These are phyloP conservation scores for Diachasmimorpha longicaudata DNA, from an alignment of 1,140 invertebrate genomes.

Conservation along the genomic window DNA sequence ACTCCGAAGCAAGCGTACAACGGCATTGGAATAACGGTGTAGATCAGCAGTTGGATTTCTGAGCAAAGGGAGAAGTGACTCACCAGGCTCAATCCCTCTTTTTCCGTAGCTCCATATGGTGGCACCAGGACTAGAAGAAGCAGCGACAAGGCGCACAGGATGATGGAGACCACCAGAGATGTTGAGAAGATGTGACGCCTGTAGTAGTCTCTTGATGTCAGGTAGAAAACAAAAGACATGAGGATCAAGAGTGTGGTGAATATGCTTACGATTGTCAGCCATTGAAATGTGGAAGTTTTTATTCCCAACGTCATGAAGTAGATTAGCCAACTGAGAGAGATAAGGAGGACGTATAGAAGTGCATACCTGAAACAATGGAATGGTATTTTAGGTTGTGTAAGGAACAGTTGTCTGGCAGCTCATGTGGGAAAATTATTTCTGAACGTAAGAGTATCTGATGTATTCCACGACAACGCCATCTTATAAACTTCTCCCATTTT, in stretches of 20 bases:
- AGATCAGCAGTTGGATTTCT: conserved; percentile 88
- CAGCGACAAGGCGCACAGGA: conserved; percentile 72
- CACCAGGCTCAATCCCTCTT: conserved; percentile 72
- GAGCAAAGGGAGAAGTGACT: conserved; percentile 86
- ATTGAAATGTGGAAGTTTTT: conserved; percentile 55
- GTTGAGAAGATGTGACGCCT: conserved; percentile 69
- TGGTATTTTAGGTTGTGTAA: background rate
- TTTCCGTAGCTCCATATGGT: conserved; percentile 36
- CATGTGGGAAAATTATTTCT: background rate
- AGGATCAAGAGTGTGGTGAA: conserved; percentile 67
- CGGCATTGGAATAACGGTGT: conserved; percentile 91
- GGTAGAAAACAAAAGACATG: conserved; percentile 65
- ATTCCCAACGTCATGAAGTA: conserved; percentile 64
- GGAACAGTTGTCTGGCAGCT: background rate
- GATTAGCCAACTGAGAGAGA: conserved; percentile 66
- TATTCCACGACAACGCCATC: no score
- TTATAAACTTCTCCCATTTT: no score
- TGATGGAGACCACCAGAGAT: conserved; percentile 70
- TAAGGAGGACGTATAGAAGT: conserved; percentile 65
- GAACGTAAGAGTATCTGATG: no score
- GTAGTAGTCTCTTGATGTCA: conserved; percentile 74
- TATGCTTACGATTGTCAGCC: conserved; percentile 69
- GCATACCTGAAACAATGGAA: conserved; percentile 65
- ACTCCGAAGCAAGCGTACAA: conserved; percentile 83
- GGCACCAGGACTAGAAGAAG: conserved; percentile 68